Percentiles rank a stretch among this genome's conserved stretches.
Conservation (phyloP, 2,797 vertebrate genomes). For the Alfaro cultratus region DNA sequence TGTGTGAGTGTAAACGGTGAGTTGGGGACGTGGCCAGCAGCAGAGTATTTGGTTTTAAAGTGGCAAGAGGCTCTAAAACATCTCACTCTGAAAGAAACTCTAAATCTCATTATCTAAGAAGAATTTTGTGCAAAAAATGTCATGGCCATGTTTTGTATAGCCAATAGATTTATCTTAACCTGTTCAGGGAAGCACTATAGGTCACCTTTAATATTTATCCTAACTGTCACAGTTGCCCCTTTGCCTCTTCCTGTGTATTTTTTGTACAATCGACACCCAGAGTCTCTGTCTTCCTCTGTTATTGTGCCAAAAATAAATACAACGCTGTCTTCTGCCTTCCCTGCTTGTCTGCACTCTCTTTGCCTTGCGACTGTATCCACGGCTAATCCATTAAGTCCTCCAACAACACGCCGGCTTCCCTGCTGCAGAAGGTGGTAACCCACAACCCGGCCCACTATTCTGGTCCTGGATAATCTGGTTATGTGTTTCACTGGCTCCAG, state of each 20-base stretch:
- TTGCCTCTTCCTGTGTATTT: conserved; percentile 8
- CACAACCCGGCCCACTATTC: conserved; percentile 57
- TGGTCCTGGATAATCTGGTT: conserved; percentile 70
- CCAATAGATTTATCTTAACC: too few relatives aligned
- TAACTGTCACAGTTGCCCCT: conserved; percentile 9
- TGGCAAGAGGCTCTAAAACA: too few relatives aligned
- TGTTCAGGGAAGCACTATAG: too few relatives aligned
- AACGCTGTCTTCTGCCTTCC: conserved; percentile 18
- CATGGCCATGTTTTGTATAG: too few relatives aligned
- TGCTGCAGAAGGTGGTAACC: conserved; percentile 38
- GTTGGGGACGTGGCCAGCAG: too few relatives aligned
- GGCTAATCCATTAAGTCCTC: conserved; percentile 67
- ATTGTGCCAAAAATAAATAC: conserved; percentile 35
- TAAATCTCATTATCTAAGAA: too few relatives aligned
- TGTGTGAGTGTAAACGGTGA: too few relatives aligned
- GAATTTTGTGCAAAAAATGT: too few relatives aligned
- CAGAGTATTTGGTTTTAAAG: too few relatives aligned
- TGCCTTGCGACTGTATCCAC: conserved; percentile 40
- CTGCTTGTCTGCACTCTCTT: conserved; percentile 23
- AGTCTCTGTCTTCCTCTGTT: conserved; percentile 19
- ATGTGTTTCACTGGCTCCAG: conserved; percentile 52
- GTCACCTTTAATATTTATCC: conserved; percentile 30
- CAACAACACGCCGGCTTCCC: conserved; percentile 40
- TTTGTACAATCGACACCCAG: conserved; percentile 13
- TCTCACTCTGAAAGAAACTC: too few relatives aligned